A percentile compares a stretch with the other conserved stretches of the same genome.
phyloP scores from a whole-genome alignment of 2,888 invertebrate genomes.

The Uropetala carovei region DNA sequence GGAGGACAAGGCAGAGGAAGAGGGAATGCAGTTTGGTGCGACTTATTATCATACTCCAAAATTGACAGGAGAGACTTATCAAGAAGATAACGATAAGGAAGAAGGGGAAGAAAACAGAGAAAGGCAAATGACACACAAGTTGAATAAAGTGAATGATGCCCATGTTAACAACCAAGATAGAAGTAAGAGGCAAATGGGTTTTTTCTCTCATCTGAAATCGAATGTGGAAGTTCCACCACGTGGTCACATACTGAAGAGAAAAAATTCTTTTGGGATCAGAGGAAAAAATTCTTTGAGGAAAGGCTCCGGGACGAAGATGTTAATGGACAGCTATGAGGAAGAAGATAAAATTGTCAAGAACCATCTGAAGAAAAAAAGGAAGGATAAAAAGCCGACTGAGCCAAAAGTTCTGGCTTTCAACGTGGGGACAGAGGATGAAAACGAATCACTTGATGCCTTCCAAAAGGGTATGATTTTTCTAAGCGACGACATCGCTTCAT shows the following conservation, averaged over 20 bases:
- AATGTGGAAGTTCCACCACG: background rate
- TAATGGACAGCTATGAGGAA: background rate
- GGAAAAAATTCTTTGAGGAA: background rate
- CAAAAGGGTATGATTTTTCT: background rate
- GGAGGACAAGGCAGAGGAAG: background rate
- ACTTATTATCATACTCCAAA: background rate
- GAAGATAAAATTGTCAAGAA: background rate
- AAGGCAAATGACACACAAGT: background rate
- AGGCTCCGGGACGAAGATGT: background rate
- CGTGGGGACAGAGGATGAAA: background rate
- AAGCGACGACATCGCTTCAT: background rate
- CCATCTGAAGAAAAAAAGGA: background rate
- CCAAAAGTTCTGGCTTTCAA: constrained; percentile 21
- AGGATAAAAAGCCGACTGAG: background rate
- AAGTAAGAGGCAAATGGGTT: too few species aligned
- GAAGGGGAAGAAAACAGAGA: background rate
- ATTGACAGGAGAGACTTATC: background rate
- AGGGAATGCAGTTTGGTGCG: background rate
- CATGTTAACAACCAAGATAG: too few species aligned
- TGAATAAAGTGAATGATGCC: too few species aligned
- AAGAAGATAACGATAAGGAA: background rate
- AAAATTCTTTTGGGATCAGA: background rate
- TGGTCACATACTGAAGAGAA: background rate
- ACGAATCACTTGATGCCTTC: background rate
- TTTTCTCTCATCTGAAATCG: background rate